phyloP scores from a whole-genome alignment of 2,113 vertebrate genomes.

The Dasypus novemcinctus region DNA sequence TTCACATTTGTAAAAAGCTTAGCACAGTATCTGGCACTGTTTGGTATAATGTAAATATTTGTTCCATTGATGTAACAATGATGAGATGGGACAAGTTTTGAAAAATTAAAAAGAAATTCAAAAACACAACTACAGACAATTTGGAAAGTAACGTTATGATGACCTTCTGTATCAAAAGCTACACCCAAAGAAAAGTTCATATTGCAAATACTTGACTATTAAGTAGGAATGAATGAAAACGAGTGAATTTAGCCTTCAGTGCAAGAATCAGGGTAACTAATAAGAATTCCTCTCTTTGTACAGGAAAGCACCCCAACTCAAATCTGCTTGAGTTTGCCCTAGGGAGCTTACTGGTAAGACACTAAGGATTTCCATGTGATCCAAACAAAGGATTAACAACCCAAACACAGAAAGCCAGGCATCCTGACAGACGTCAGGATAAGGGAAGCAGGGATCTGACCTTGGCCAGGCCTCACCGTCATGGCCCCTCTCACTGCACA shows the following conservation, averaged over 20 bases:
- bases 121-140: not conserved
- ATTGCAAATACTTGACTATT: not conserved
- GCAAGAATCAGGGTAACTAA: not conserved
- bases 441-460: not conserved
- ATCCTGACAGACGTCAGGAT: not conserved
- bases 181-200: not conserved
- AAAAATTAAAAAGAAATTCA: not conserved
- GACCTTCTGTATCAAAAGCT: not conserved
- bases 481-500: not conserved
- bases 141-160: not conserved
- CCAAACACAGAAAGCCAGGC: not conserved
- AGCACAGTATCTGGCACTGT: not conserved
- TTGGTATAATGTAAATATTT: not conserved
- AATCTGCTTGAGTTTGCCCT: not conserved
- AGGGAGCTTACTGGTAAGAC: not conserved
- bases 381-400: not conserved
- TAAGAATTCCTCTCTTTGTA: not conserved
- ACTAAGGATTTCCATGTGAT: not conserved
- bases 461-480: fast-evolving
- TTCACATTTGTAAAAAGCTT: not conserved
- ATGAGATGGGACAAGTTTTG: not conserved
- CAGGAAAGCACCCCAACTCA: not conserved
- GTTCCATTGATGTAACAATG: too few species aligned
- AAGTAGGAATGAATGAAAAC: not conserved
- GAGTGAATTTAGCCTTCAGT: not conserved